phyloP scores from a whole-genome alignment of 2,113 vertebrate species.

The Tragelaphus imberbis region DNA sequence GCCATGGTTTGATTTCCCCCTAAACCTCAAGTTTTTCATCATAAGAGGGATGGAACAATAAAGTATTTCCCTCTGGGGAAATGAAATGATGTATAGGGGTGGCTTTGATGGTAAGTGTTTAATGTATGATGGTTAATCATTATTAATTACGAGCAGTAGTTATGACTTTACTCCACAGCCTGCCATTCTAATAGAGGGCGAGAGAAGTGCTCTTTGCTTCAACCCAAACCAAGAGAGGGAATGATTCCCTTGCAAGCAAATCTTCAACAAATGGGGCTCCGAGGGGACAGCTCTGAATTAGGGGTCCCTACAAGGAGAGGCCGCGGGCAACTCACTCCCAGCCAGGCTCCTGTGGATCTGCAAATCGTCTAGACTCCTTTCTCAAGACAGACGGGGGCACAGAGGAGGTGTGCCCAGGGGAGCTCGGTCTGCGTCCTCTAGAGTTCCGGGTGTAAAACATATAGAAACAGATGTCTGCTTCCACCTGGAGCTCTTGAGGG shows the following conservation, averaged over 20 bases:
- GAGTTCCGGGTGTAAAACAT: rapidly evolving
- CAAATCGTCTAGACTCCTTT: background rate
- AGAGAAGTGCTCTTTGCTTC: background rate
- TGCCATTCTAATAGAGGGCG: background rate
- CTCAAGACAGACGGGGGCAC: background rate
- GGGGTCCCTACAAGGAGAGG: too few relatives aligned
- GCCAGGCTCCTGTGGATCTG: rapidly evolving
- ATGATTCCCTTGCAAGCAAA: background rate
- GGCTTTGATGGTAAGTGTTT: too few relatives aligned
- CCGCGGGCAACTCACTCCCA: rapidly evolving
- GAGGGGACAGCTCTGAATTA: rapidly evolving
- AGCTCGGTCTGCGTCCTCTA: too few relatives aligned
- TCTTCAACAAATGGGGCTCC: background rate
- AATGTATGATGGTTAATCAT: background rate
- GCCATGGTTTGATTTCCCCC: rapidly evolving
- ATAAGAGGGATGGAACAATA: background rate
- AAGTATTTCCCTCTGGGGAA: background rate
- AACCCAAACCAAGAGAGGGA: background rate
- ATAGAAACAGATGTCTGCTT: background rate
- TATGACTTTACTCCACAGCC: background rate
- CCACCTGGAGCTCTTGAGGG: background rate
- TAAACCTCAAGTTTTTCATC: background rate
- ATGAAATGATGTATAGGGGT: background rate
- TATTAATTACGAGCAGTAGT: background rate
- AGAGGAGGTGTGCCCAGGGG: background rate